A percentile compares a stretch with the other conserved stretches of the same genome.
These are phyloP conservation scores for Budorcas taxicolor DNA, from an alignment of 2,113 vertebrate genomes.

Conservation along the genomic window DNA sequence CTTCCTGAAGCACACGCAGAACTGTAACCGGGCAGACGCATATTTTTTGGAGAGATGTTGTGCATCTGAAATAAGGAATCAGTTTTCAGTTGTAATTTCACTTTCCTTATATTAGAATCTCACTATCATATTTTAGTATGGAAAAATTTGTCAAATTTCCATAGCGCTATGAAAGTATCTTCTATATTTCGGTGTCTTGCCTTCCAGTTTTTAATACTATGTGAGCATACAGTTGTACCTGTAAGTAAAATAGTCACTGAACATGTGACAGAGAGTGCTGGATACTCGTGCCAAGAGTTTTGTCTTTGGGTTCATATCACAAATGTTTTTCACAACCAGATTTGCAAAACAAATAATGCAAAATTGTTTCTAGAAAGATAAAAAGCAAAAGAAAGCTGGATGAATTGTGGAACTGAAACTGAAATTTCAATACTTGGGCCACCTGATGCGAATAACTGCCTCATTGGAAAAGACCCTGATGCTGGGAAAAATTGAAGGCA, in stretches of 20 bases:
- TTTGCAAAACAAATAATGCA: background rate
- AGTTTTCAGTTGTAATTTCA: constrained; percentile 3
- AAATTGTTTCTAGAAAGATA: background rate
- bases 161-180: background rate
- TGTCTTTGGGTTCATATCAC: background rate
- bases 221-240: background rate
- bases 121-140: constrained; percentile 7
- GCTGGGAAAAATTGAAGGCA: background rate
- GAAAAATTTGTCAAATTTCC: constrained; percentile 43
- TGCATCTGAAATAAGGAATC: constrained; percentile 2
- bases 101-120: constrained; percentile 32
- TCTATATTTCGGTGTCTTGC: background rate
- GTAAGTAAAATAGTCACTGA: background rate
- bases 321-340: background rate
- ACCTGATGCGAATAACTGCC: background rate
- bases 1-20: constrained; percentile 10
- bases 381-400: background rate
- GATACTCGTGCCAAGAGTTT: background rate
- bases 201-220: background rate
- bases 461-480: background rate
- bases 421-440: background rate
- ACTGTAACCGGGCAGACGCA: background rate
- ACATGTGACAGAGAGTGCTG: fast-evolving
- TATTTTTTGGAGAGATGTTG: background rate
- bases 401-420: background rate